phyloP scores from a whole-genome alignment of 2,888 invertebrate species.

The Melieria picta region DNA sequence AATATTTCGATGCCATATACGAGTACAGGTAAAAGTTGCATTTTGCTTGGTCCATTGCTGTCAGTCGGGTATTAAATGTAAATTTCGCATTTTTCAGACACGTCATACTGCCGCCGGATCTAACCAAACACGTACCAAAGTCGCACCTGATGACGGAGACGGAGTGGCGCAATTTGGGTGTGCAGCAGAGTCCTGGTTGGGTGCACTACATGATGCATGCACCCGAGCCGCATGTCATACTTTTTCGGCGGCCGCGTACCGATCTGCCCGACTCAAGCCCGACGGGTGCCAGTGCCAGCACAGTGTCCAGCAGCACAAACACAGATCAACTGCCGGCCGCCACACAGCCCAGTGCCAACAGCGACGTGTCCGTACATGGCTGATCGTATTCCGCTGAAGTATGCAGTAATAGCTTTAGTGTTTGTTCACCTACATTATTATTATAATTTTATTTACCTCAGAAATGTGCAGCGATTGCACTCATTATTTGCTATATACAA shows the following conservation, averaged over 20 bases:
- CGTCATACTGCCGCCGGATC: slow-evolving; percentile 87
- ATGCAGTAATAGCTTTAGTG: neutral
- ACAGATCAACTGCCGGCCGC: slow-evolving; percentile 19
- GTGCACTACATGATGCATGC: slow-evolving; percentile 76
- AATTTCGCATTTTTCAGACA: slow-evolving; percentile 72
- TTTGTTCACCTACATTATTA: neutral
- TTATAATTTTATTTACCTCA: neutral
- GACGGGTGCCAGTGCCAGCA: slow-evolving; percentile 13
- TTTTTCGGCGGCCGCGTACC: slow-evolving; percentile 75
- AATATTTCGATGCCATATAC: slow-evolving; percentile 86
- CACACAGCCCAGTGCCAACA: slow-evolving; percentile 31
- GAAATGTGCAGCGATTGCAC: neutral
- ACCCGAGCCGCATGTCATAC: slow-evolving; percentile 88
- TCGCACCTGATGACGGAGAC: slow-evolving; percentile 93
- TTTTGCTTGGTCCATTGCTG: neutral
- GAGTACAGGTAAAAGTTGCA: slow-evolving; percentile 79
- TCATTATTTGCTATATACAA: slow-evolving; percentile 21
- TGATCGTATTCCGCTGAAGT: slow-evolving; percentile 5
- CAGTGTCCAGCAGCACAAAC: slow-evolving; percentile 6
- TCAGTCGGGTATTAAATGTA: neutral
- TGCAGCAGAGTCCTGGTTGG: slow-evolving; percentile 93
- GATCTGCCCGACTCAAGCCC: slow-evolving; percentile 35
- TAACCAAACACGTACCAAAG: slow-evolving; percentile 86
- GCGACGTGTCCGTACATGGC: slow-evolving; percentile 44
- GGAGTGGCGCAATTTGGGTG: slow-evolving; percentile 94